Conservation (phyloP, 2,888 invertebrate species). For the Papilio demoleus region DNA sequence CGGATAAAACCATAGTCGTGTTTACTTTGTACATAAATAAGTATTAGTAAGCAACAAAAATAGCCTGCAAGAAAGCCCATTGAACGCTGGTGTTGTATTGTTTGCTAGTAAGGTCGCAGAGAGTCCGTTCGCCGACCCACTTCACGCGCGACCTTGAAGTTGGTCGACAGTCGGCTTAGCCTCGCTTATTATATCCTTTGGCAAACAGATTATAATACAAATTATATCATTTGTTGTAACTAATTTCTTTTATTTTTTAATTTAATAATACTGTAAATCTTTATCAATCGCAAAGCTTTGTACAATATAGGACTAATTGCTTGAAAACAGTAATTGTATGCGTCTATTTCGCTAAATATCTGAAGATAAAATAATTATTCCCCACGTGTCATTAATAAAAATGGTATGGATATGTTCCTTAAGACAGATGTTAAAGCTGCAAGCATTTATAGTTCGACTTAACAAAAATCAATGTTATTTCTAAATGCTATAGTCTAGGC, state of each 20-base stretch:
- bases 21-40: not conserved
- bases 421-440: too few relatives aligned
- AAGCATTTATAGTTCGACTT: too few relatives aligned
- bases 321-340: too few relatives aligned
- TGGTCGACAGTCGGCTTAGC: constrained; percentile 45
- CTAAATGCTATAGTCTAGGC: too few relatives aligned
- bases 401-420: too few relatives aligned
- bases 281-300: too few relatives aligned
- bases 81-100: constrained; percentile 21
- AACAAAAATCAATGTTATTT: too few relatives aligned
- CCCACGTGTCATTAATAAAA: too few relatives aligned
- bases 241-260: not conserved
- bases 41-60: not conserved
- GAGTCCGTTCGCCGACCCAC: constrained; percentile 48
- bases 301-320: too few relatives aligned
- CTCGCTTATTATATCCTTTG: constrained; percentile 41
- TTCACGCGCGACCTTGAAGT: constrained; percentile 53
- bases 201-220: constrained; percentile 8
- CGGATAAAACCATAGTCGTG: not conserved
- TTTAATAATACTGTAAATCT: not conserved
- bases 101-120: constrained; percentile 36
- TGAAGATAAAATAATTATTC: too few relatives aligned
- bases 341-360: too few relatives aligned
- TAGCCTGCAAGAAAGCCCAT: not conserved
- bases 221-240: constrained; percentile 16